Conservation (phyloP, 2,797 vertebrate species). For the Galago senegalensis region DNA sequence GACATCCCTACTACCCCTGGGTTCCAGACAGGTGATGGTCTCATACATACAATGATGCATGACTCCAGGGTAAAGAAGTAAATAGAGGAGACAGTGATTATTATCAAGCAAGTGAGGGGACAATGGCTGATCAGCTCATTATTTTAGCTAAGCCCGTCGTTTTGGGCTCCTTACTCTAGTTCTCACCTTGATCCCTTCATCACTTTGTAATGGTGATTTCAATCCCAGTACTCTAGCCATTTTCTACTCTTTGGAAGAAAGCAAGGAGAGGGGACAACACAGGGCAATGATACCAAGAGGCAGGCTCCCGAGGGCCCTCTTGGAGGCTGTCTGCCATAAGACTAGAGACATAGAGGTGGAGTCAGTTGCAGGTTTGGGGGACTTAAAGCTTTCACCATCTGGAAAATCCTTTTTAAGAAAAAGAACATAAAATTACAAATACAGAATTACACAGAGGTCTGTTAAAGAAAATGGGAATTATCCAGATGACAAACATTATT, state of each 20-base stretch:
- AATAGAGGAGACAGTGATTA: no score
- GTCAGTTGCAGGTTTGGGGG: not conserved
- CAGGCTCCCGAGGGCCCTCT: not conserved
- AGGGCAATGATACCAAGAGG: not conserved
- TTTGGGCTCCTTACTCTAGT: no score
- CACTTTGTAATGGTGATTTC: no score
- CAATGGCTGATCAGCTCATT: no score
- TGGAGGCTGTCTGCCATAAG: not conserved
- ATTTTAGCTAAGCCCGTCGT: no score
- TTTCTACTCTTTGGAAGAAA: constrained; percentile 12
- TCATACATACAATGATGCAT: no score
- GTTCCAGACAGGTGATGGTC: no score
- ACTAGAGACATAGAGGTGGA: constrained; percentile 10
- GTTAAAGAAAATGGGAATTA: constrained; percentile 40
- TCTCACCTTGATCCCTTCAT: no score
- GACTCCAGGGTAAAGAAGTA: no score
- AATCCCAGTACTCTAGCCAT: not conserved
- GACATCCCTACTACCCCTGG: no score
- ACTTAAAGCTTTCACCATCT: not conserved
- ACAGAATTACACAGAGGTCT: not conserved
- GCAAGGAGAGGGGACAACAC: not conserved
- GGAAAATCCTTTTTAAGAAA: not conserved
- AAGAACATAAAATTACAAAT: constrained; percentile 50
- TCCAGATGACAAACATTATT: constrained; percentile 11
- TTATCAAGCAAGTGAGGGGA: no score